Base-by-base conservation (phyloP, 2,888 invertebrate genomes). In the Cataglyphis cursor region DNA sequence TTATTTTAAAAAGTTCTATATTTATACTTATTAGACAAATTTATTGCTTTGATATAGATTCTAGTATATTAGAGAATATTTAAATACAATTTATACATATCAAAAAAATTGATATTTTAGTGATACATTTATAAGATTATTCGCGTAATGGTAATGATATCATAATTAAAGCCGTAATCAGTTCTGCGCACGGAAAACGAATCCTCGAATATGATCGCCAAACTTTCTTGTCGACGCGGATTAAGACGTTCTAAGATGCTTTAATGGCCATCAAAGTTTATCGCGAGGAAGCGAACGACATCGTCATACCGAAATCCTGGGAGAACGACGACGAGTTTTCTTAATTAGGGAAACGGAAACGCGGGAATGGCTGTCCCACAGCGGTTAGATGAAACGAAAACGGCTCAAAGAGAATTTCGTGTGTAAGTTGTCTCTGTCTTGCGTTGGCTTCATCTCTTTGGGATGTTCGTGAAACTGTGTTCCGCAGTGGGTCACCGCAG, bases 321-420 rank as follows among this genome's bases (percentile, higher is more conserved):
- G 65, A 64, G 72, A 72, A 88, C 88, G 88, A 86, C 81, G 84
- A 84, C 81, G 86, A 87, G 85, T 82, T 83, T 86, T 87, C 85
- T 84, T 89, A 91, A 91, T 90, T 87, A 87, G 87, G 81, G 74
- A 83, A 86, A 54, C 76, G 83, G 86, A 41, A 62, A 21, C n/a
- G 73, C 41, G 68, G 57, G 59, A 57, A 38, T 31, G 80, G 24
- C n/a, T 76, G 44, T 80, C 73, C 24, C 73, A 59, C 31, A 6
- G 74, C 31, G 51, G 48, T 74, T 81, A 48, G 41, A 65, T 62
- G 59, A 83, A 65, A 51, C 41, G 54, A 41, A 38, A 61, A 74
- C 41, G 57, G 61, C 62, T 84, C 83, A 74, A 73, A 61, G 84
- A 51, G 28, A 73, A 74, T 82, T 84, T 24, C 51, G 21, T 73